Evolutionary conservation across 2,797 vertebrate species (phyloP), one percentile per base, ranked within the genome.

Genomic region (Phylloscopus collybita): DNA sequence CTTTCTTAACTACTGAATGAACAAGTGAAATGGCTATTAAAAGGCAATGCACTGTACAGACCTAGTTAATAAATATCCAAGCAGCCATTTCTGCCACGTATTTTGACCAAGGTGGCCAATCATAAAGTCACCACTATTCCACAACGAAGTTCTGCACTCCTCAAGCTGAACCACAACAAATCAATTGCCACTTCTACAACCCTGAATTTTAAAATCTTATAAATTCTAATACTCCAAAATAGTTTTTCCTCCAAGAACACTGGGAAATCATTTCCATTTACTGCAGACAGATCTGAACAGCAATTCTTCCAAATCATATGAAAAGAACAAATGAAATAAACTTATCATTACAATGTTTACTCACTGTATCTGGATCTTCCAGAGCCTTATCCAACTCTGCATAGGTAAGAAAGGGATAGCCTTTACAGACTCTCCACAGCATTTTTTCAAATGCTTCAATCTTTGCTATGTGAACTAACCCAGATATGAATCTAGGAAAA

Each of bases 391-490:
- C 98, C 96, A 99, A 84, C 61, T 99, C 99, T 5, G 98, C 98
- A 6, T 99, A 99, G 32, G 99, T 99, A 88, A 99, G 98, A 64
- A 99, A 99, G 73, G 99, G 99, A 93, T 99, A 99, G 44, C 99
- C 99, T 92, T 99, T 99, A 90, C 99, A 99, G 65, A 98, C 99
- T 64, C 99, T 96, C 99, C 99, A 99, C 85, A 99, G 90, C 99
- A 99, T 99, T 76, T 98, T 99, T 94, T 99, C 99, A 93, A 99
- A 99, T 4, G 99, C 99, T 96, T 99, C 98, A 22, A 99, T 98
- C 97, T 99, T 99, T 82, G 98, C 98, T 93, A 98, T 97, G 95
- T 98, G 98, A 97, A 99, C 99, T 62, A 99, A 98, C 17, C 99
- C 99, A 6, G 99, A 99, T 62, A 99, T 96, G 90, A 99, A 99